Conservation (phyloP, 1,140 invertebrate species). For the Hirudo medicinalis region DNA sequence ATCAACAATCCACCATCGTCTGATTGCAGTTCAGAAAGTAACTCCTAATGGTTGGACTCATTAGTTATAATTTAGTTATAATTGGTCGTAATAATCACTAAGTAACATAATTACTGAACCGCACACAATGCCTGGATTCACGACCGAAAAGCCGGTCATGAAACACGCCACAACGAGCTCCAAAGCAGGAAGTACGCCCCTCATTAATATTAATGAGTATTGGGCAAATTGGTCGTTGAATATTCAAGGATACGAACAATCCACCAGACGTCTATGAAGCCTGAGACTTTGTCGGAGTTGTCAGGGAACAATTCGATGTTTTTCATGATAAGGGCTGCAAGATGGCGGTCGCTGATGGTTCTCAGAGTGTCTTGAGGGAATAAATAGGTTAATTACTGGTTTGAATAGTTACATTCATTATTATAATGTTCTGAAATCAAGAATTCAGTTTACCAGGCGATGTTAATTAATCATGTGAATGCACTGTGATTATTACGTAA, state of each 20-base stretch:
- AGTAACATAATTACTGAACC: background rate
- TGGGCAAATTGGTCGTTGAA: background rate
- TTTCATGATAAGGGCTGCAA: constrained; percentile 70
- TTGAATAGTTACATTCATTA: background rate
- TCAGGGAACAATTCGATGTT: constrained; percentile 93
- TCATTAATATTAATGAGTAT: background rate
- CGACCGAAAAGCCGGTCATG: background rate
- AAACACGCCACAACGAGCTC: too few relatives aligned
- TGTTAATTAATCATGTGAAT: background rate
- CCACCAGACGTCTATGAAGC: constrained; percentile 99
- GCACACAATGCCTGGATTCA: background rate
- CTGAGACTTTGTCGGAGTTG: constrained; percentile 62
- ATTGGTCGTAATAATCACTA: background rate
- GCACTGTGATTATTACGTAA: too few relatives aligned
- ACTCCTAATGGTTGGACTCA: too few relatives aligned
- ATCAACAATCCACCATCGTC: constrained; percentile 92
- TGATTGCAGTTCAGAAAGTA: background rate
- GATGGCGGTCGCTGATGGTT: constrained; percentile 31
- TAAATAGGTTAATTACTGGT: background rate
- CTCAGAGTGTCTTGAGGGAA: constrained; percentile 33
- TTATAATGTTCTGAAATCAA: background rate
- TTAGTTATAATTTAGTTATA: too few relatives aligned
- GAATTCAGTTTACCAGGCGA: background rate
- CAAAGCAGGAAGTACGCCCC: background rate
- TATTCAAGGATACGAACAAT: constrained; percentile 57